These are phyloP conservation scores for Drosophila willistoni DNA, from an alignment of 1,140 invertebrate species.

Conservation along the genomic window DNA sequence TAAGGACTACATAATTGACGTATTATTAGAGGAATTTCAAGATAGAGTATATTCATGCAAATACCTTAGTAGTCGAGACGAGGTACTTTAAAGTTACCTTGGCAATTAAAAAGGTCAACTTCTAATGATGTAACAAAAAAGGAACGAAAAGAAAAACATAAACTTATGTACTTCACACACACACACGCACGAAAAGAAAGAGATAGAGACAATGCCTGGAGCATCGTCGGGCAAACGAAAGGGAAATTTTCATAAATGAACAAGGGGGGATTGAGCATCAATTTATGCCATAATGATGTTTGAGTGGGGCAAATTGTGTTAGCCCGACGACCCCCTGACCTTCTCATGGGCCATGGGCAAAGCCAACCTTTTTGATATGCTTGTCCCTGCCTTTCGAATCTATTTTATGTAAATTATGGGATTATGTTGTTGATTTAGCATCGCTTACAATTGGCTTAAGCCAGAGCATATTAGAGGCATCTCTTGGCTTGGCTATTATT, in stretches of 20 bases:
- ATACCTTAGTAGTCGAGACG: conserved; percentile 26
- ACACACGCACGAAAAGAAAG: conserved; percentile 19
- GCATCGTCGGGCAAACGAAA: conserved; percentile 16
- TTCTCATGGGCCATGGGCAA: conserved; percentile 21
- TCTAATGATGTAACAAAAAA: conserved; percentile 18
- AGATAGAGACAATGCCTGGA: neutral
- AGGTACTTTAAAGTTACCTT: conserved; percentile 55
- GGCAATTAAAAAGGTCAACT: conserved; percentile 66
- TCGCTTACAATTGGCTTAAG: conserved; percentile 66
- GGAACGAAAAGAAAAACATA: conserved; percentile 33
- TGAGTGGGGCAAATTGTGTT: conserved; percentile 60
- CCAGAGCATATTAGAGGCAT: conserved; percentile 40
- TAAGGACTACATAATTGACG: conserved; percentile 71
- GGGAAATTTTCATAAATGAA: conserved; percentile 80
- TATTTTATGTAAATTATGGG: conserved; percentile 80
- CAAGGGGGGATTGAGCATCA: conserved; percentile 76
- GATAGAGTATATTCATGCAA: conserved; percentile 55
- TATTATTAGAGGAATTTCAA: conserved; percentile 73
- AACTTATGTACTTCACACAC: conserved; percentile 32
- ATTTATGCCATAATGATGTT: conserved; percentile 79
- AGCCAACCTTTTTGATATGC: conserved; percentile 58
- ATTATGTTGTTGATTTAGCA: conserved; percentile 78
- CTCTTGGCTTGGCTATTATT: conserved; percentile 25
- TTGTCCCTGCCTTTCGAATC: conserved; percentile 45
- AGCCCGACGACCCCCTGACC: conserved; percentile 29